Percentiles rank a stretch among this genome's conserved stretches.
Conservation (phyloP, 1,140 invertebrate species). For the Lethrus apterus region DNA sequence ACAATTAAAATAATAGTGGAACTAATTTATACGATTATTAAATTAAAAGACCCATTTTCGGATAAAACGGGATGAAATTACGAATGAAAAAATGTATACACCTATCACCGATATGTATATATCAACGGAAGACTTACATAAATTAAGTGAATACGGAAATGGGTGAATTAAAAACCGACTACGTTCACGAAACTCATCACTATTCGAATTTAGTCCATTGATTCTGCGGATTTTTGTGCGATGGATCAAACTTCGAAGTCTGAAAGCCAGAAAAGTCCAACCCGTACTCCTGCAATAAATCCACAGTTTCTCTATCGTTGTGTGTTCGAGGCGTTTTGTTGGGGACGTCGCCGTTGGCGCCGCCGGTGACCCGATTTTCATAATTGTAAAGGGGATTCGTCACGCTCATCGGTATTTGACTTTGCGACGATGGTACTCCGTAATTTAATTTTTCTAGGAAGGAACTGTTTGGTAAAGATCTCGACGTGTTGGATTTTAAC, state of each 20-base stretch:
- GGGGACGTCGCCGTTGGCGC: slow-evolving; percentile 16
- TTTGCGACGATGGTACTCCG: slow-evolving; percentile 13
- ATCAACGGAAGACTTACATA: no score
- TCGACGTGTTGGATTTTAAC: slow-evolving; percentile 41
- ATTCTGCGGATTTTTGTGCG: slow-evolving; percentile 31
- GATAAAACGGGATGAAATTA: slow-evolving; percentile 1
- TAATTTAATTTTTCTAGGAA: slow-evolving; percentile 4
- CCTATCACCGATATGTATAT: not conserved
- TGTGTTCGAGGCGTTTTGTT: slow-evolving; percentile 1
- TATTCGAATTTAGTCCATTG: slow-evolving; percentile 38
- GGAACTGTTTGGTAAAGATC: slow-evolving; percentile 17
- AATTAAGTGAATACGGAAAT: slow-evolving; percentile 13
- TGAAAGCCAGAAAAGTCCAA: slow-evolving; percentile 45
- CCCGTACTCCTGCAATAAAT: slow-evolving; percentile 49
- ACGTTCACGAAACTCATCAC: slow-evolving; percentile 11
- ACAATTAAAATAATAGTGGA: no score
- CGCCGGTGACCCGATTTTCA: slow-evolving; percentile 31
- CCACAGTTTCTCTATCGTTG: slow-evolving; percentile 34
- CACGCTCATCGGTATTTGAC: slow-evolving; percentile 30
- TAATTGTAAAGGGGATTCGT: slow-evolving; percentile 39
- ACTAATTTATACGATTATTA: no score
- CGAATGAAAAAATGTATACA: not conserved
- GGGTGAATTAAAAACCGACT: not conserved
- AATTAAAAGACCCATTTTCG: no score
- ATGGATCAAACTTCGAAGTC: slow-evolving; percentile 27